Conservation (phyloP, 2,888 invertebrate species). For the Chrysotoxum bicinctum region DNA sequence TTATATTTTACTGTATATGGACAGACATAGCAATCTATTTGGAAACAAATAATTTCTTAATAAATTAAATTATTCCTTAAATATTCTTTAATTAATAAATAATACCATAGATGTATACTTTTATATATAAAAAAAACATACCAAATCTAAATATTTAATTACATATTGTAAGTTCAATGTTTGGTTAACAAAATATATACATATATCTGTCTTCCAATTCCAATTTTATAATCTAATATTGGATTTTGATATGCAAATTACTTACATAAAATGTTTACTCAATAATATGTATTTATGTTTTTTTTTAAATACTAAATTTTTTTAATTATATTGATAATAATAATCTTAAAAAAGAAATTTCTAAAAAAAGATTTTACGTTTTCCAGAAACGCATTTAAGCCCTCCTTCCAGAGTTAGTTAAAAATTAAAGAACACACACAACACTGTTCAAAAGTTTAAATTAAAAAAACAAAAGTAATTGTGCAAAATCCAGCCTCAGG, state of each 20-base stretch:
- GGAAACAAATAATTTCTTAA: conserved; percentile 41
- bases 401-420: conserved; percentile 49
- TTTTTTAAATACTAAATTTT: conserved; percentile 24
- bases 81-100: background rate
- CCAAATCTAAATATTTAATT: background rate
- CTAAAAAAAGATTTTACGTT: conserved; percentile 64
- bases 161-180: conserved; percentile 1
- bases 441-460: conserved; percentile 41
- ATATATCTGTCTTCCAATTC: conserved; percentile 30
- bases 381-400: conserved; percentile 66
- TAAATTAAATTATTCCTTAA: background rate
- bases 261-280: conserved; percentile 12
- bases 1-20: conserved; percentile 68
- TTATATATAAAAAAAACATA: background rate
- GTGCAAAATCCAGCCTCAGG: conserved; percentile 57
- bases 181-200: conserved; percentile 14
- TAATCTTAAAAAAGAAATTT: conserved; percentile 25
- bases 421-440: conserved; percentile 30
- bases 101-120: background rate
- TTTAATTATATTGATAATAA: conserved; percentile 18
- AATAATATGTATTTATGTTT: conserved; percentile 7
- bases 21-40: conserved; percentile 72
- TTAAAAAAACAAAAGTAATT: conserved; percentile 42
- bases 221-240: conserved; percentile 20
- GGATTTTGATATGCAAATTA: conserved; percentile 52